Base-by-base conservation (phyloP, 2,113 vertebrate species). In the Psophia crepitans region DNA sequence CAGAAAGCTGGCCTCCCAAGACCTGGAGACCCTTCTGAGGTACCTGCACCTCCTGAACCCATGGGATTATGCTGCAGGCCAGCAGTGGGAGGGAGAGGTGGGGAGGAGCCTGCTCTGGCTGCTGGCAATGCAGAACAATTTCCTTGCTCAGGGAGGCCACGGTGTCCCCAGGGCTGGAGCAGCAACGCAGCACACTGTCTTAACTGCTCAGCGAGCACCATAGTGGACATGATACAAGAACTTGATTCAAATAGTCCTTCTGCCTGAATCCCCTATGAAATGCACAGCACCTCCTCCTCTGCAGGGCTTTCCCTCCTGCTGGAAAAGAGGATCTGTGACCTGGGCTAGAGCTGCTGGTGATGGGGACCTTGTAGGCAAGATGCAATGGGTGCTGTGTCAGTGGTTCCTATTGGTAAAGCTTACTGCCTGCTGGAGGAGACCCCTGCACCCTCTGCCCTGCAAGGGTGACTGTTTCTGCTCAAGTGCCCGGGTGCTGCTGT, bases 1-100 rank as follows among this genome's bases (percentile, higher is more conserved):
- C 69, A 87, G 91, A 87, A 64, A 71, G 75, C 57, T 94, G 92
- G 66, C 90, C 81, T 87, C 89, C 90, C 73, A 94, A 63, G 84
- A 87, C 71, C 83, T 85, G 56, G 86, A 56, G 69, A 92, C 64
- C 83, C 65, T 87, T 39, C 83, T 54, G 91, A 81, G 65, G n/a
- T 90, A 78, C 86, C 79, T 74, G 83, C 43, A 51, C 57, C 71
- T 92, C 74, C 77, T 41, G 44, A 83, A 28, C 54, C 57, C 77
- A 61, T 70, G 70, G 80, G 80, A 78, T 83, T 66, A 3, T 14
- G 49, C 83, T 37, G 23, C 58, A 71, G 63, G 49, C 87, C 88
- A 89, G 84, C 5, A 0, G 41, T 30, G 44, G 32, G 30, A 39
- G 48, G 46, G 24, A 63, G 74, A 84, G 69, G 20, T 84, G 70